phyloP scores from a whole-genome alignment of 1,140 invertebrate species.

The Papilio helenus region DNA sequence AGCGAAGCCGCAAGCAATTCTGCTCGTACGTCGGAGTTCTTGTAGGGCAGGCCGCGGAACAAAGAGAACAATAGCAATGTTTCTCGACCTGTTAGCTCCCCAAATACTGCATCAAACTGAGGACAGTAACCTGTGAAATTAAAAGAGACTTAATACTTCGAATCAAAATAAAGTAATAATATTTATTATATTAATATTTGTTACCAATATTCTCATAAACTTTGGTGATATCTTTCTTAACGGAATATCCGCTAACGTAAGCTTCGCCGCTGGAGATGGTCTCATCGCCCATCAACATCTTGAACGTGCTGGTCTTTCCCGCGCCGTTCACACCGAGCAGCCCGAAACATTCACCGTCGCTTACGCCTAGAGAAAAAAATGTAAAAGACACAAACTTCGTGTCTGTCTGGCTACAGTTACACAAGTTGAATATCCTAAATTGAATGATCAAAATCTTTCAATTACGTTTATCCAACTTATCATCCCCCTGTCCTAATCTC shows the following conservation, averaged over 20 bases:
- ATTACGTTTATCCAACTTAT: no score
- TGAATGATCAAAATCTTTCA: no score
- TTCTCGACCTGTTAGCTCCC: conserved; percentile 89
- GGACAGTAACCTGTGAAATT: conserved; percentile 86
- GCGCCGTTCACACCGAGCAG: conserved; percentile 94
- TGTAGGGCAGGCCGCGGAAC: conserved; percentile 85
- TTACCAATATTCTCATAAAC: conserved; percentile 83
- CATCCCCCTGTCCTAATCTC: no score
- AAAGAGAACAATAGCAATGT: conserved; percentile 87
- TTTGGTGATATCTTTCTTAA: conserved; percentile 82
- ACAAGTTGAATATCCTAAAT: no score
- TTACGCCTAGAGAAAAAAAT: conserved; percentile 59
- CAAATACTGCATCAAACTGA: conserved; percentile 90
- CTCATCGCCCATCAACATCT: conserved; percentile 95
- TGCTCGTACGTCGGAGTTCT: conserved; percentile 50
- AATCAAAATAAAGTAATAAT: not conserved
- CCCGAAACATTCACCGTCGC: conserved; percentile 91
- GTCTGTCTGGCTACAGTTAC: no score
- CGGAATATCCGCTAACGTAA: conserved; percentile 82
- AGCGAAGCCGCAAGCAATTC: conserved; percentile 69
- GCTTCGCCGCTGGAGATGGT: conserved; percentile 81
- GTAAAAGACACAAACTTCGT: no score
- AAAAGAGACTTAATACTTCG: conserved; percentile 18
- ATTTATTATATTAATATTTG: conserved; percentile 20
- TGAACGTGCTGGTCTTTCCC: conserved; percentile 93